Base-by-base conservation (phyloP, 2,888 invertebrate genomes). In the Macropis europaea region DNA sequence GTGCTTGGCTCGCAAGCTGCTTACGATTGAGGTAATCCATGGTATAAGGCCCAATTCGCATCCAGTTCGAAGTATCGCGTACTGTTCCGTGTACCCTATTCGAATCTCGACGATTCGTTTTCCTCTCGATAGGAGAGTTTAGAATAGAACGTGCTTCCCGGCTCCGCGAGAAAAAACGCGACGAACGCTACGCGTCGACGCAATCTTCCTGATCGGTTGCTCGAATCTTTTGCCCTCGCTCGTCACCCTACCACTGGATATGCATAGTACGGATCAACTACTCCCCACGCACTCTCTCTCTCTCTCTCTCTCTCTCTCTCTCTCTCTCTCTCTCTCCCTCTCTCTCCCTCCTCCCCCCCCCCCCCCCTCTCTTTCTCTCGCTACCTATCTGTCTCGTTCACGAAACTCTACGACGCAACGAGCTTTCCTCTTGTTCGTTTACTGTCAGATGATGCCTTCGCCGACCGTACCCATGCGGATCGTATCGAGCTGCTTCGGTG, bases 31-130 rank as follows among this genome's bases (percentile, higher is more conserved):
- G 81, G 81, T 81, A 81, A 81, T 81, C 78, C 81, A 74, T 78
- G 79, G 78, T 81, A 80, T 81, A 81, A 81, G 81, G 81, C 81
- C 81, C 81, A 81, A 81, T 77, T 81, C 76, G 75, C 75, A 78
- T 81, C 81, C 79, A 54, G 67, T 70, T 81, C 67, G 75, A 70
- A 67, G 67, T 81, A 73, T 66, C 73, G 79, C 72, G 66, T 67
- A 75, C 47, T 47, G 73, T 32, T 30, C 56, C 73, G 66, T 52
- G 50, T 64, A 64, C 36, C 59, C 59, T 56, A 40, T 13, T 56
- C 48, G 32, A 48, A 30, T 48, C 36, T 50, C 45, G 42, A 50
- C 59, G 48, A 50, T 45, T 50, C 50, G 43, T 59, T 69, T 59
- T 13, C 24, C 30, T 69, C 57, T 67, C 48, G n/a, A n/a, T n/a